These are phyloP conservation scores for Florisuga fusca DNA, from an alignment of 2,797 vertebrate species.

Conservation along the genomic window DNA sequence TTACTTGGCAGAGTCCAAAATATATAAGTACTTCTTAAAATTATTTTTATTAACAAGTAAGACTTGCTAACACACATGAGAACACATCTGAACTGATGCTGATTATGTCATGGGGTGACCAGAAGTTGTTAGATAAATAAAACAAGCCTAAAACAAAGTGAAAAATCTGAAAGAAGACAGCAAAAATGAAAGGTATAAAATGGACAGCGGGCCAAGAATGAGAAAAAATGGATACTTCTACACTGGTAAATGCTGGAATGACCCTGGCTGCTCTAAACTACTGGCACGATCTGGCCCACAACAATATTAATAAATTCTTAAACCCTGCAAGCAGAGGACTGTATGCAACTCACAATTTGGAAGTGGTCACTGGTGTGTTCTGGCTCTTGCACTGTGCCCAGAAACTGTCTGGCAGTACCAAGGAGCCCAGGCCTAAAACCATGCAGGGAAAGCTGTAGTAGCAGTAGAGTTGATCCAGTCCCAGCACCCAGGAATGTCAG, in stretches of 20 bases:
- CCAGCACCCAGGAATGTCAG: neutral
- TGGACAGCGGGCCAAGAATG: neutral
- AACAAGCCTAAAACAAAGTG: neutral
- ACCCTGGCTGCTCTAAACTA: neutral
- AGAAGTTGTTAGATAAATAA: neutral
- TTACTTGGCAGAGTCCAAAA: neutral
- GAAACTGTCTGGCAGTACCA: neutral
- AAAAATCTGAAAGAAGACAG: neutral
- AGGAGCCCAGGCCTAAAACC: neutral
- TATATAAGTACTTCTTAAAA: neutral
- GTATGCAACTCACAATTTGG: accelerated
- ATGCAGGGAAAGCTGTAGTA: neutral
- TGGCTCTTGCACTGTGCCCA: accelerated
- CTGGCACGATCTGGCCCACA: neutral
- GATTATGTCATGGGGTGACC: neutral
- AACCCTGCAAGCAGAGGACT: neutral
- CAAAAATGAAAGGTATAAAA: neutral
- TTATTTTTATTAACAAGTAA: neutral
- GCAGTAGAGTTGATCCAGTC: neutral
- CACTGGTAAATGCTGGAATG: neutral
- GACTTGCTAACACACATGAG: neutral
- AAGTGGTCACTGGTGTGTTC: neutral
- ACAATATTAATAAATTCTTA: neutral
- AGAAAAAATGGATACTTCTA: neutral
- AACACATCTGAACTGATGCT: neutral